A percentile compares a stretch with the other conserved stretches of the same genome.
phyloP scores from a whole-genome alignment of 2,113 vertebrate species.

The Lepisosteus osseus region DNA sequence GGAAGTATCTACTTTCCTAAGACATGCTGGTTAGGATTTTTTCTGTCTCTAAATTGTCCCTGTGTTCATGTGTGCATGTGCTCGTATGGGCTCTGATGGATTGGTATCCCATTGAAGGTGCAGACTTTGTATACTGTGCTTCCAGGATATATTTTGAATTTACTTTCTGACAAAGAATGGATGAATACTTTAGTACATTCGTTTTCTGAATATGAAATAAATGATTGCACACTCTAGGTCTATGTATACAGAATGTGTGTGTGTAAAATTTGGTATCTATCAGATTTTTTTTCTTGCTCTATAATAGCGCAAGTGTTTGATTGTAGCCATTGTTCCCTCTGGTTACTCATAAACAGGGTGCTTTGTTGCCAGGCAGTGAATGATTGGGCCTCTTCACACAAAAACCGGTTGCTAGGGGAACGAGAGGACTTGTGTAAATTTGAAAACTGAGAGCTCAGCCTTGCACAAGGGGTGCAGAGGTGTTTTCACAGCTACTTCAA shows the following conservation, averaged over 20 bases:
- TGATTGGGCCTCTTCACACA: conserved; percentile 40
- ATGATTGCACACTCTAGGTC: too few species aligned
- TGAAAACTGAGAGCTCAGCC: conserved; percentile 27
- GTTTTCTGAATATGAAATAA: too few species aligned
- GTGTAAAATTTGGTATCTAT: neutral
- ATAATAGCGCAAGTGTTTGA: conserved; percentile 25
- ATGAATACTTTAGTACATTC: too few species aligned
- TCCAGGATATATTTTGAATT: too few species aligned
- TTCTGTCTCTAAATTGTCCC: too few species aligned
- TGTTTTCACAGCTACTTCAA: conserved; percentile 32
- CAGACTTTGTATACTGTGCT: too few species aligned
- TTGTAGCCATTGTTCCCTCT: conserved; percentile 35
- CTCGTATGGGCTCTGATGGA: too few species aligned
- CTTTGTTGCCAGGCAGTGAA: conserved; percentile 42
- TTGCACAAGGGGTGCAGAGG: conserved; percentile 20
- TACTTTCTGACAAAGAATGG: too few species aligned
- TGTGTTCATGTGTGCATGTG: too few species aligned
- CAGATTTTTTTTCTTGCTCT: neutral
- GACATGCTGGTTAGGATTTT: too few species aligned
- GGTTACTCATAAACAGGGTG: conserved; percentile 51
- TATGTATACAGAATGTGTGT: neutral
- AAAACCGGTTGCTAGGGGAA: conserved; percentile 39
- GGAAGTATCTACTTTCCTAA: too few species aligned
- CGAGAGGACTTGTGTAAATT: conserved; percentile 41
- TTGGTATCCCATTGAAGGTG: too few species aligned